Base-by-base conservation (phyloP, 2,888 invertebrate genomes). In the Mimachlamys varia region DNA sequence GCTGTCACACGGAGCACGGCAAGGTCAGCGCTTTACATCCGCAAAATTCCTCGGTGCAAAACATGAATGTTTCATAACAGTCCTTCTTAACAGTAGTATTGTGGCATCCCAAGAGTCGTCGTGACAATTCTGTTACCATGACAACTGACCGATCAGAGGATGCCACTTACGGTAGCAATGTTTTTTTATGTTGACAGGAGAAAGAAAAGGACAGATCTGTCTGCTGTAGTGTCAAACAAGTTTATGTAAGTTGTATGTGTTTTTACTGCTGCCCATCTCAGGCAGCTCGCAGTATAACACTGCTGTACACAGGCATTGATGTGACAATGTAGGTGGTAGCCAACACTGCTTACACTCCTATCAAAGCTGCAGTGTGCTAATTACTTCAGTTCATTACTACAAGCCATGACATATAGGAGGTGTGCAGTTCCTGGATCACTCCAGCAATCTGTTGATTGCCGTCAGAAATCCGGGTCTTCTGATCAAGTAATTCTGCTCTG, bases 91-190 rank as follows among this genome's bases (percentile, higher is more conserved):
- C 44, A 44, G 44, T 44, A 44, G 44, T 44, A 44, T 44, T 27
- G 76, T 76, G 33, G 33, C 76, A 76, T 76, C 76, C 76, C 76
- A 76, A 17, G 76, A 76, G 76, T 27, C 33, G 33, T 27, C 13
- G 33, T 76, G 76, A 76, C 76, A 76, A 76, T 76, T 76, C 76
- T 27, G 76, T 76, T 76, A 76, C 76, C 76, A 76, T 76, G 76
- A 76, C 76, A 22, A 76, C 76, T 27, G 76, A 33, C 76, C 33
- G 13, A 76, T 33, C 22, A 27, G 33, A 76, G 76, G 76, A 22
- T 76, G 76, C 33, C 76, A 76, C 76, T 76, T 76, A 76, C 13
- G 33, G 27, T 53, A 17, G 17, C 53, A 53, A 53, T 76, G 33
- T 33, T 76, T 19, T n/a, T 76, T 76, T 27, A 33, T 76, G 27